Conservation (phyloP, 2,113 vertebrate species). For the Chaenocephalus aceratus region DNA sequence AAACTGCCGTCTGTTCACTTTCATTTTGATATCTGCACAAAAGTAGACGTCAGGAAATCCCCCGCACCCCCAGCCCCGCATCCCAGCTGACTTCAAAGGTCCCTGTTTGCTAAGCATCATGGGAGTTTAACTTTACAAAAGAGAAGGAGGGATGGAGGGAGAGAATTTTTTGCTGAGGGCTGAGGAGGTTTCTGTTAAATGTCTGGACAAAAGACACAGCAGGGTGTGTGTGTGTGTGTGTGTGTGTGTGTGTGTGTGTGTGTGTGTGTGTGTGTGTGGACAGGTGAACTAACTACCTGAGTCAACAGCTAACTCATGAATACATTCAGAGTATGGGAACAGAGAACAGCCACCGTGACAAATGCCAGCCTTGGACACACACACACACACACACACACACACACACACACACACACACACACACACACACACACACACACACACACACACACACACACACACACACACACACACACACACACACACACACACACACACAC, state of each 20-base stretch:
- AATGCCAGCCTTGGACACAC: slow-evolving; percentile 64
- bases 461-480: not conserved
- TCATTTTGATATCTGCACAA: slow-evolving; percentile 36
- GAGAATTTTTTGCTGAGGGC: slow-evolving; percentile 49
- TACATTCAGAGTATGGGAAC: slow-evolving; percentile 71
- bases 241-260: slow-evolving; percentile 33
- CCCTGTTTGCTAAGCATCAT: slow-evolving; percentile 68
- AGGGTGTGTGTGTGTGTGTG: slow-evolving; percentile 36
- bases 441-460: no score
- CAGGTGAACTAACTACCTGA: slow-evolving; percentile 71
- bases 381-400: slow-evolving; percentile 32
- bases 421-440: no score
- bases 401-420: slow-evolving; percentile 2
- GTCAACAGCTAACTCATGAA: slow-evolving; percentile 75
- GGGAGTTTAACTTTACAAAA: slow-evolving; percentile 66
- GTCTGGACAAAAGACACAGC: slow-evolving; percentile 63
- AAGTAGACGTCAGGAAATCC: slow-evolving; percentile 50
- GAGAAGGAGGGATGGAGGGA: slow-evolving; percentile 27
- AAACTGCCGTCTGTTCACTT: slow-evolving; percentile 59
- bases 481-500: slow-evolving; percentile 33
- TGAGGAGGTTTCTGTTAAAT: slow-evolving; percentile 33
- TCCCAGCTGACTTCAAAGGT: slow-evolving; percentile 52
- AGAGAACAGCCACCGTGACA: slow-evolving; percentile 54
- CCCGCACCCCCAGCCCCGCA: not conserved
- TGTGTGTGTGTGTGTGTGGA: slow-evolving; percentile 34